Percentiles rank a stretch among this genome's conserved stretches.
phyloP scores from a whole-genome alignment of 2,113 vertebrate species.

The Pardalotus punctatus region DNA sequence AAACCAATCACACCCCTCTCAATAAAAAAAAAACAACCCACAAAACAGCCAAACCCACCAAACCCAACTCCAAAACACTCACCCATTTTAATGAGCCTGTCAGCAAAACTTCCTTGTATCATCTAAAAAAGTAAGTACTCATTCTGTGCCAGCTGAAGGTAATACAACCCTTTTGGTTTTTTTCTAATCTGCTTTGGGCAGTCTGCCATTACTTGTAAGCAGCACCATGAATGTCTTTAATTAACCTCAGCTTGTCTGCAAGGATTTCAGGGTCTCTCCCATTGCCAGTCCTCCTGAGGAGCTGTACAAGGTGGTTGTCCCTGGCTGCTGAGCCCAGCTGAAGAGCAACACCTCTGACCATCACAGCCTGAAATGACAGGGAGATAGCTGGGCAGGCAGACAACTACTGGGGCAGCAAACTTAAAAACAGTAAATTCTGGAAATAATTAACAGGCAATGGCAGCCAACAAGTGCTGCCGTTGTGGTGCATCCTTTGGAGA shows the following conservation, averaged over 20 bases:
- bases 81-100: background rate
- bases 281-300: fast-evolving
- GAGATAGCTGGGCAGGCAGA: background rate
- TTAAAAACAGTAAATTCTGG: background rate
- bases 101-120: background rate
- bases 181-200: background rate
- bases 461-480: fast-evolving
- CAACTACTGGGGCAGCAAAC: background rate
- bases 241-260: background rate
- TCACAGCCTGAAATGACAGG: background rate
- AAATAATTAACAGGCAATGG: slow-evolving; percentile 30
- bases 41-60: background rate
- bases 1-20: fast-evolving
- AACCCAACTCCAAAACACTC: background rate
- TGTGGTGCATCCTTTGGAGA: background rate
- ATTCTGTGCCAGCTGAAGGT: background rate
- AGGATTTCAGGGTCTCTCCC: background rate
- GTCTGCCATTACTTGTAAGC: background rate
- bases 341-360: background rate
- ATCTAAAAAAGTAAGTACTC: background rate
- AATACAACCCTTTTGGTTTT: background rate
- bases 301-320: fast-evolving
- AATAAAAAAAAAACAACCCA: background rate
- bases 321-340: background rate
- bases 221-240: background rate